Conservation (phyloP, 2,113 vertebrate species). For the Spermophilus dauricus region DNA sequence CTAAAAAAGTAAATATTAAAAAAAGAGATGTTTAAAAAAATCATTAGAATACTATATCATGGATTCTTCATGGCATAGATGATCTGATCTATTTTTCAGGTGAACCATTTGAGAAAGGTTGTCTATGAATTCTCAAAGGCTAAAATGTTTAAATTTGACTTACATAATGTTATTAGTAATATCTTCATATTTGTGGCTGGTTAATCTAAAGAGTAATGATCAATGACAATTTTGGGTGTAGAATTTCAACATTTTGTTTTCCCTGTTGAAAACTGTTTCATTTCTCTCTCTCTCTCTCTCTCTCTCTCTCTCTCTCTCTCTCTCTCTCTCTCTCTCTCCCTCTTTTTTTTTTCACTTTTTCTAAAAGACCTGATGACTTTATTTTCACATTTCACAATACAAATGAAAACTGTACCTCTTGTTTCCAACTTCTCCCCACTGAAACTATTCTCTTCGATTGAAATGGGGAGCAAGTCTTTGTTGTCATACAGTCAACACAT, state of each 20-base stretch:
- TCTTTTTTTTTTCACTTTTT: too few relatives aligned
- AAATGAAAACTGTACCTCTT: constrained; percentile 62
- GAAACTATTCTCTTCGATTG: constrained; percentile 21
- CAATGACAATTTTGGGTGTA: background rate
- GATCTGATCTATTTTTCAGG: background rate
- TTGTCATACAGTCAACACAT: constrained; percentile 28
- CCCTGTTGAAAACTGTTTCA: background rate
- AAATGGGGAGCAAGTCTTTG: constrained; percentile 45
- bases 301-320: background rate
- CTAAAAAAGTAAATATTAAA: too few relatives aligned
- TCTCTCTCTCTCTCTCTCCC: too few relatives aligned
- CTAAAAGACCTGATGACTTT: constrained; percentile 80
- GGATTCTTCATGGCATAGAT: background rate
- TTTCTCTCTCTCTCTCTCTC: background rate
- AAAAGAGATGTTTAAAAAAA: background rate
- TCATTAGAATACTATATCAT: background rate
- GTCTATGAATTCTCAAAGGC: background rate
- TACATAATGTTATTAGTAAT: background rate
- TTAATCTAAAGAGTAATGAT: background rate
- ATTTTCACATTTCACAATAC: constrained; percentile 81
- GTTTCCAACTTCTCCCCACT: background rate
- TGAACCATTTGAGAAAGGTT: background rate
- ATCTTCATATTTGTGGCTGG: background rate
- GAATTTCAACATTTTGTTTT: background rate
- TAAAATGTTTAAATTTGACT: background rate